Conservation (phyloP, 2,888 invertebrate species). For the Callosobruchus maculatus region DNA sequence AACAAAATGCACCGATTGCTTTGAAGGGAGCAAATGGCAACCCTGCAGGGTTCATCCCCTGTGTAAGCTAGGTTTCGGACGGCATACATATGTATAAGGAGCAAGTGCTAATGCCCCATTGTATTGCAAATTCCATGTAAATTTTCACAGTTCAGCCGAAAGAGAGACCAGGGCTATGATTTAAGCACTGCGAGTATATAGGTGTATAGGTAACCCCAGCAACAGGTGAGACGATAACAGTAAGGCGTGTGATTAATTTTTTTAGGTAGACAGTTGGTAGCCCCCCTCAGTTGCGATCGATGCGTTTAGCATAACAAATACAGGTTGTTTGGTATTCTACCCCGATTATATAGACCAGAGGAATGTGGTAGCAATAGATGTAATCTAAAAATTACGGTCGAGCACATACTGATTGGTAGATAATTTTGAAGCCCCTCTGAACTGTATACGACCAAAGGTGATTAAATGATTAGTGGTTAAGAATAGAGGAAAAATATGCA, state of each 20-base stretch:
- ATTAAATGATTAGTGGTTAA: no score
- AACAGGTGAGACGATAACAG: constrained; percentile 40
- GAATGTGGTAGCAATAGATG: neutral
- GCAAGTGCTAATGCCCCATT: constrained; percentile 49
- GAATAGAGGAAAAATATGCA: no score
- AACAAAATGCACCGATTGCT: neutral
- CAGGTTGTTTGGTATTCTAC: neutral
- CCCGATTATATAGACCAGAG: neutral
- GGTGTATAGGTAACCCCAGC: constrained; percentile 20
- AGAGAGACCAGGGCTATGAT: constrained; percentile 37
- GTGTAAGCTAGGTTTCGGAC: constrained; percentile 38
- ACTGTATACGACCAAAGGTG: no score
- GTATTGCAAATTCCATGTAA: constrained; percentile 51
- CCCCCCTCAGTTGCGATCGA: neutral
- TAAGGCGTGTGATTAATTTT: neutral
- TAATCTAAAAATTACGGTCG: neutral
- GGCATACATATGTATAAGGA: constrained; percentile 48
- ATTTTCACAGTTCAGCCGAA: constrained; percentile 40
- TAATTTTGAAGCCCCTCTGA: no score
- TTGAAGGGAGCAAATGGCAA: neutral
- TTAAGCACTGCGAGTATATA: constrained; percentile 24
- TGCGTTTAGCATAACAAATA: neutral
- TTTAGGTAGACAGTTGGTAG: neutral
- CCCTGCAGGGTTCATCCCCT: neutral
- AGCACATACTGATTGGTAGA: no score